Base-by-base conservation (phyloP, 2,113 vertebrate genomes). In the Progne subis region DNA sequence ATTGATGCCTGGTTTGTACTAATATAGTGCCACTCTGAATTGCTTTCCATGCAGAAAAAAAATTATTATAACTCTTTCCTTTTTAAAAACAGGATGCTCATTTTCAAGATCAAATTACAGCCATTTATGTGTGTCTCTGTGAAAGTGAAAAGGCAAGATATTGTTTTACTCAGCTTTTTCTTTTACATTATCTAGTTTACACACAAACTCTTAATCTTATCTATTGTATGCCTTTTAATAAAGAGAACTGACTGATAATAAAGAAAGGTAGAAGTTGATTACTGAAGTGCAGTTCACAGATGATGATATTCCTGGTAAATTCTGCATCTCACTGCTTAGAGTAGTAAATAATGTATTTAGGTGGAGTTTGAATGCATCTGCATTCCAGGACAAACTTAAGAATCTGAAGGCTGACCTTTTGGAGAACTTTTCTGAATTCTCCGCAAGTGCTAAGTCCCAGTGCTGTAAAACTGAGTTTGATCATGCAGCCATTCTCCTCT, bases 81-180 rank as follows among this genome's bases (percentile, higher is more conserved):
- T 96, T 94, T 91, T 71, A 87, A 95, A 94, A 80, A 64, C 10
- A 85, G 64, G 72, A 75, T 95, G 69, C 50, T 94, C 65, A 37
- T 97, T 88, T 82, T 94, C 90, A 87, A 91, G 57, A 70, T 90
- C 57, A 91, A 97, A 96, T 97, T 92, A 65, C 86, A 86, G 5
- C 83, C 80, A 85, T 97, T 97, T 93, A 85, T 97, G 75, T 94
- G 53, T 11, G 5, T 71, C 53, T 92, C 90, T 92, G 44, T 86
- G 65, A 91, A 94, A 95, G 29, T 86, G 79, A 94, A 97, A 95
- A 96, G 84, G 69, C 65, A 92, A 86, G 80, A 75, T 83, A 71
- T 55, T 82, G 71, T 91, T 88, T 88, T 94, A 75, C 72, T 63
- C 67, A 84, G 81, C 83, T 86, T 94, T 86, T 97, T 96, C 94